Percentiles rank a stretch among this genome's conserved stretches.
These are phyloP conservation scores for Bergia puertoricense DNA, from an alignment of 92 coral and sea anemone species.

Conservation along the genomic window DNA sequence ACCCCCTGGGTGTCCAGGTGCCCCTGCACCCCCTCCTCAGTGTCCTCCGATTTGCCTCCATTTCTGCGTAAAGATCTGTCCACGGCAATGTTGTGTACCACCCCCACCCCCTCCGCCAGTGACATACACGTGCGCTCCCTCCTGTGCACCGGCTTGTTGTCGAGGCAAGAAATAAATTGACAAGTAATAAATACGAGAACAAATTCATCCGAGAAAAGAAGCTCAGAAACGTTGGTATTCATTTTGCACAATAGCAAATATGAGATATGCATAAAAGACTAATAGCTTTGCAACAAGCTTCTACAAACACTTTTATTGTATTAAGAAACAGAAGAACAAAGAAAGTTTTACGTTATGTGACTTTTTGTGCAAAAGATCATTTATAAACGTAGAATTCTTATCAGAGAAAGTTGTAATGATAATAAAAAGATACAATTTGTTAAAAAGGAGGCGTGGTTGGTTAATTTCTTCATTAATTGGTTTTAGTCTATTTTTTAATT, in stretches of 20 bases:
- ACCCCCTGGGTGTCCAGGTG: conserved; percentile 88
- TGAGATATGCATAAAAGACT: neutral
- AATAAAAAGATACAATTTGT: no score
- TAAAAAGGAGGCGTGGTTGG: no score
- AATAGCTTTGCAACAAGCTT: neutral
- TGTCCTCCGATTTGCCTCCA: conserved; percentile 95
- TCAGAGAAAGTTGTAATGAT: no score
- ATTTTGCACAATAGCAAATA: neutral
- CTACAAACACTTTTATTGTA: no score
- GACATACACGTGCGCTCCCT: conserved; percentile 59
- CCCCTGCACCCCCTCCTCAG: conserved; percentile 90
- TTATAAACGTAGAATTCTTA: no score
- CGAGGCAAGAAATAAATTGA: conserved; percentile 37
- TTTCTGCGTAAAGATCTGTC: conserved; percentile 94
- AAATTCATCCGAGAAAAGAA: neutral
- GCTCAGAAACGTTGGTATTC: neutral
- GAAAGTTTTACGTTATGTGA: no score
- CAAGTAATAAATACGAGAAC: neutral
- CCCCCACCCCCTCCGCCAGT: conserved; percentile 74
- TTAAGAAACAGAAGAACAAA: no score
- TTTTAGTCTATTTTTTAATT: no score
- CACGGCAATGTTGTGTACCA: conserved; percentile 62
- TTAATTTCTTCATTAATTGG: no score
- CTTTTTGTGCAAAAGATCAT: no score
- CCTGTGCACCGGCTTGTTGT: conserved; percentile 66